These are phyloP conservation scores for Pseudorasbora parva DNA, from an alignment of 2,113 vertebrate genomes.

Conservation along the genomic window DNA sequence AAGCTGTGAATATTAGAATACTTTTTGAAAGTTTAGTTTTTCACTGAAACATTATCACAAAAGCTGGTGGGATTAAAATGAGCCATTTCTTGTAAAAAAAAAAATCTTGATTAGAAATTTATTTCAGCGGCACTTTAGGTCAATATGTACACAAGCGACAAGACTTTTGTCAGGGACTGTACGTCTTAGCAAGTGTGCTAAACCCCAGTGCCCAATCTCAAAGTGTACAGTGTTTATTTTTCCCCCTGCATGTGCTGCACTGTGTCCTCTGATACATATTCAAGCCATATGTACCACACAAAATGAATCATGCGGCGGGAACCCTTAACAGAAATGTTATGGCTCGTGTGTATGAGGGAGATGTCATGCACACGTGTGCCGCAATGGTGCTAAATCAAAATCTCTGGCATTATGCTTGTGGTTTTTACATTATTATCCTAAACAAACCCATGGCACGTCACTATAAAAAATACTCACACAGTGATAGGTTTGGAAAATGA, in stretches of 20 bases:
- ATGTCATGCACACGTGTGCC: background rate
- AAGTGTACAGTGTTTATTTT: conserved; percentile 26
- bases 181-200: background rate
- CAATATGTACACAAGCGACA: too few species aligned
- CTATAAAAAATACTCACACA: background rate
- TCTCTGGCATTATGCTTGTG: background rate
- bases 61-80: too few species aligned
- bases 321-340: conserved; percentile 1
- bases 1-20: too few species aligned
- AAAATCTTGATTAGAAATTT: too few species aligned
- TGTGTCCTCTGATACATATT: conserved; percentile 15
- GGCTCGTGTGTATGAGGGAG: background rate
- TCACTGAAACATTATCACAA: too few species aligned
- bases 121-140: too few species aligned
- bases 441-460: background rate
- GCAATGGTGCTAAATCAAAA: conserved; percentile 10
- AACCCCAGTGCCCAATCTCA: conserved; percentile 3
- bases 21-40: too few species aligned
- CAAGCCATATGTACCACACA: conserved; percentile 4
- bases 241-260: conserved; percentile 4
- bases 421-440: conserved; percentile 22
- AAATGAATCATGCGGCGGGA: background rate
- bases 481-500: conserved; percentile 8
- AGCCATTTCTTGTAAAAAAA: too few species aligned
- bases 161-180: too few species aligned